Evolutionary conservation across 2,888 invertebrate species (phyloP), one percentile per base, ranked within the genome.

Genomic region (Thera obeliscata): DNA sequence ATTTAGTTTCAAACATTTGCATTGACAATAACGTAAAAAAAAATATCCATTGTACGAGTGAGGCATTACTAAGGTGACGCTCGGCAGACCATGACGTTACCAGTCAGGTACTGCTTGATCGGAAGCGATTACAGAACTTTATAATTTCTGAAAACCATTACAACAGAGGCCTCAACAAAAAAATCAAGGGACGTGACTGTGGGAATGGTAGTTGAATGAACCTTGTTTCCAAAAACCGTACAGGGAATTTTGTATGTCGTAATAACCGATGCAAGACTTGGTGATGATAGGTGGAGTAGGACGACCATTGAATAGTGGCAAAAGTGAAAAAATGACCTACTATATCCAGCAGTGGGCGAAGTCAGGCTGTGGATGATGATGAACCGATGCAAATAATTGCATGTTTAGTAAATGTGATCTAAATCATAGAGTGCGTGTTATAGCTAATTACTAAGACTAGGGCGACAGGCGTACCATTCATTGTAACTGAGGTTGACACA

Each of bases 41-140:
- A 22, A 2, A n/a, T 5, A 36, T 52, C 38, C 55, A 64, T 64
- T 64, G 60, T 60, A 49, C 41, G 22, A 59, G 36, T 35, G 46
- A 64, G 58, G 59, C 54, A 54, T 60, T 60, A 65, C 50, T 49
- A 50, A 22, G 54, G 56, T 56, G 56, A 56, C 60, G 49, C 49
- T 43, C 56, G n/a, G n/a, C 41, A 61, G 65, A 65, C 65, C 65
- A 36, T 60, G 56, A 59, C 55, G 43, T 61, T 43, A 60, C 55
- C 11, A 50, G 33, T 3, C 38, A 55, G 22, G 43, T 61, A 62
- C 36, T 9, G 33, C 48, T 54, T 9, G 56, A 63, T 50, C 33
- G 41, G 48, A 50, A 41, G 48, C 38, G 38, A 56, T 62, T 56
- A 49, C 56, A 50, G 12, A 41, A 63, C 38, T 48, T 12, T 22